A percentile compares a stretch with the other conserved stretches of the same genome.
phyloP scores from a whole-genome alignment of 2,797 vertebrate genomes.

The Rhincodon typus region DNA sequence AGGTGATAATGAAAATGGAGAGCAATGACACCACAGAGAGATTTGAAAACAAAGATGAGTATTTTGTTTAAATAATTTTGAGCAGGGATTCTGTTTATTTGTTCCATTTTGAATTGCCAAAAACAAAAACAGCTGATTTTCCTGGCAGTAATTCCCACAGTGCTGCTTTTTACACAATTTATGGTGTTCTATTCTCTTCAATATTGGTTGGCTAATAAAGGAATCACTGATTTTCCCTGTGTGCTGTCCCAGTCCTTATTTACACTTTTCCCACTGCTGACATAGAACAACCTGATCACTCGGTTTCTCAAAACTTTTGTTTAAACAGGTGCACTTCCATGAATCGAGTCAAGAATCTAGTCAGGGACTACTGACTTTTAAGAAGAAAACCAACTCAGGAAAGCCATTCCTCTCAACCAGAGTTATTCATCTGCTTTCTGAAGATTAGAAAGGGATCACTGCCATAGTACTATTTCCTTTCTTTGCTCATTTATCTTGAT shows the following conservation, averaged over 20 bases:
- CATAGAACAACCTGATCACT: conserved; percentile 60
- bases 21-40: background rate
- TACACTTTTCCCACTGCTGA: conserved; percentile 60
- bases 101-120: background rate
- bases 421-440: conserved; percentile 54
- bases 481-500: conserved; percentile 59
- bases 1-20: no score
- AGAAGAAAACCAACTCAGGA: conserved; percentile 91
- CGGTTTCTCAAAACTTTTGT: conserved; percentile 65
- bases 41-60: background rate
- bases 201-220: conserved; percentile 53
- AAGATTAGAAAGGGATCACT: conserved; percentile 51
- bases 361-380: conserved; percentile 62
- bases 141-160: conserved; percentile 41
- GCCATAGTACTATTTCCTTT: conserved; percentile 52
- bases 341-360: conserved; percentile 90
- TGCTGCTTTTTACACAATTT: conserved; percentile 45
- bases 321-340: conserved; percentile 97
- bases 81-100: conserved; percentile 34
- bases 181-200: conserved; percentile 56
- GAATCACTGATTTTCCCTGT: background rate
- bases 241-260: conserved; percentile 50
- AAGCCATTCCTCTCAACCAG: conserved; percentile 59
- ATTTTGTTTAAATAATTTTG: background rate
- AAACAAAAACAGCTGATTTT: conserved; percentile 36